Base-by-base conservation (phyloP, 2,797 vertebrate genomes). In the Sebastes vulpes region DNA sequence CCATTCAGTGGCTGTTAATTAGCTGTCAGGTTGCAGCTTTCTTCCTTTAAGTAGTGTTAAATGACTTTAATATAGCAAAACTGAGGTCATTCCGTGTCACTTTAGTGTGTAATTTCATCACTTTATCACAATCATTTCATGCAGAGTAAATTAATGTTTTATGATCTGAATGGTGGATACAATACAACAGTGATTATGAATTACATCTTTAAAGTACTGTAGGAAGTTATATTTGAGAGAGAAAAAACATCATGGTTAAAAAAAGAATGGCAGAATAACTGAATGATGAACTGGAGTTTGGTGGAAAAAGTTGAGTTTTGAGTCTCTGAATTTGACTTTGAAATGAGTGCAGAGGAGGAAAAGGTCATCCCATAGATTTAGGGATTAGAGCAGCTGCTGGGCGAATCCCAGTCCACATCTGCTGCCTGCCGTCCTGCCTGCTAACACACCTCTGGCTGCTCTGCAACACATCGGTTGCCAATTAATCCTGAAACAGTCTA, bases 351-450 rank as follows among this genome's bases (percentile, higher is more conserved):
- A 42, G 61, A 18, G 77, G 79, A 75, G 77, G 32, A 56, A 80
- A 75, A 86, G 84, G 84, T 85, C 79, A 20, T 53, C 54, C 50
- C 25, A 53, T 71, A 81, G 78, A 89, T 90, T 85, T 79, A 74
- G 52, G 75, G 88, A 88, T 90, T 85, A 86, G 35, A 90, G 82
- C 76, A 72, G 82, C 80, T 82, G 83, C 70, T 59, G 59, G 61
- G 73, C 2, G 58, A 85, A 66, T 86, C 85, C 69, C 23, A 59
- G 57, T 75, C 61, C 81, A 79, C 76, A 81, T 83, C 83, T 81
- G 81, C 75, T 80, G 81, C 75, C 78, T 31, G 77, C 46, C 46
- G 3, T 35, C 70, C 65, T 73, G 74, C 72, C 78, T 80, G 85
- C 83, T 71, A 63, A 84, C 77, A 29, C 75, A 80, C 78, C 71